Conservation (phyloP, 2,888 invertebrate genomes). For the Automeris io region DNA sequence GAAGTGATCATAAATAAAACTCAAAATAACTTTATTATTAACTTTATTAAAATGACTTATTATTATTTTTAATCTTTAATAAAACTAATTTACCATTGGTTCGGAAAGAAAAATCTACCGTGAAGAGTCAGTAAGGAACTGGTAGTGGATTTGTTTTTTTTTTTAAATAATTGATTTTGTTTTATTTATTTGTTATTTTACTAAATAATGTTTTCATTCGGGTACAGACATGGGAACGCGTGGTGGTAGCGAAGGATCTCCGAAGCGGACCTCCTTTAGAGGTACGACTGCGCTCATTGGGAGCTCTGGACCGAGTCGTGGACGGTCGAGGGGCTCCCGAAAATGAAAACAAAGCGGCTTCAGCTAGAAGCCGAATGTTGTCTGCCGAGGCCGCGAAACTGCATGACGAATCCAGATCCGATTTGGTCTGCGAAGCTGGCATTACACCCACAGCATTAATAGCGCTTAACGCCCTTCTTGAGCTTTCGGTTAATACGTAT, state of each 20-base stretch:
- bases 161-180: no score
- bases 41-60: no score
- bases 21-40: no score
- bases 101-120: no score
- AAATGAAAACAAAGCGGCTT: constrained; percentile 70
- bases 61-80: no score
- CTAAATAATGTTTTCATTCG: not conserved
- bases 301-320: constrained; percentile 77
- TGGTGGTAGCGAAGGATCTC: constrained; percentile 42
- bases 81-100: no score
- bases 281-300: constrained; percentile 80
- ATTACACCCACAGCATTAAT: constrained; percentile 47
- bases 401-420: constrained; percentile 74
- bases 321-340: constrained; percentile 78
- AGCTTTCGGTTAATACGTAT: constrained; percentile 55
- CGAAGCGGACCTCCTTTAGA: constrained; percentile 73
- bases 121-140: no score
- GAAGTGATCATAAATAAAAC: no score
- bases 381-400: constrained; percentile 81
- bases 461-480: constrained; percentile 47
- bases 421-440: constrained; percentile 58
- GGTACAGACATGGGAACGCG: constrained; percentile 81
- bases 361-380: constrained; percentile 66
- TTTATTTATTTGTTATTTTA: no score
- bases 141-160: no score